Conservation (phyloP, 2,797 vertebrate genomes). For the Hemitrygon akajei region DNA sequence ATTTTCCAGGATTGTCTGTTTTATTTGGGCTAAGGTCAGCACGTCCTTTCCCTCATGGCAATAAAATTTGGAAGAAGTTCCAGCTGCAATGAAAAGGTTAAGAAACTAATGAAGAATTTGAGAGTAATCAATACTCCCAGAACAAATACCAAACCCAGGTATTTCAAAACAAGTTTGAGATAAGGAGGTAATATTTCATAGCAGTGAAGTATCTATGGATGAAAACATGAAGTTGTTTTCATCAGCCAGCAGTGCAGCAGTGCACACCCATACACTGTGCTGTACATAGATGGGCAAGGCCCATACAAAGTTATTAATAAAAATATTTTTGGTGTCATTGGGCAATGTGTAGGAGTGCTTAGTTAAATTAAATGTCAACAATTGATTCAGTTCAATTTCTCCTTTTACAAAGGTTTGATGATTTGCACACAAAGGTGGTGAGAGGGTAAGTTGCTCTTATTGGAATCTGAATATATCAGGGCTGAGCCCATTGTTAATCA, state of each 20-base stretch:
- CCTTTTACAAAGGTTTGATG: background rate
- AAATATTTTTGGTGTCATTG: background rate
- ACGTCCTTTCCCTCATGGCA: background rate
- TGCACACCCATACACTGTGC: background rate
- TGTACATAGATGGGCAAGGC: background rate
- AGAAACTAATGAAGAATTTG: background rate
- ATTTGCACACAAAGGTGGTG: too few species aligned
- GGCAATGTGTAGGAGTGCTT: background rate
- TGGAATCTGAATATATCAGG: background rate
- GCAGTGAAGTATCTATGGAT: background rate
- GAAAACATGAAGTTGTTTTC: background rate
- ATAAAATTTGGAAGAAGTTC: background rate
- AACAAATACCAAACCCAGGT: background rate
- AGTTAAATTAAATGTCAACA: background rate
- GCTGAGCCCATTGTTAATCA: too few species aligned
- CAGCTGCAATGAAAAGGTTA: background rate
- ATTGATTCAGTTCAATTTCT: background rate
- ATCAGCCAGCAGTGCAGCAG: background rate
- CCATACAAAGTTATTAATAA: background rate
- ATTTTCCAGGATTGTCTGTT: too few species aligned
- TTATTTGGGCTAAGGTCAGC: constrained; percentile 8
- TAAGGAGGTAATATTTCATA: background rate
- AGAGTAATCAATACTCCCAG: background rate
- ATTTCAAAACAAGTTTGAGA: background rate
- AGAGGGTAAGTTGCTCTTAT: background rate